Evolutionary conservation across 2,113 vertebrate species (phyloP), one percentile per base, ranked within the genome.

Genomic region (Mus spicilegus): DNA sequence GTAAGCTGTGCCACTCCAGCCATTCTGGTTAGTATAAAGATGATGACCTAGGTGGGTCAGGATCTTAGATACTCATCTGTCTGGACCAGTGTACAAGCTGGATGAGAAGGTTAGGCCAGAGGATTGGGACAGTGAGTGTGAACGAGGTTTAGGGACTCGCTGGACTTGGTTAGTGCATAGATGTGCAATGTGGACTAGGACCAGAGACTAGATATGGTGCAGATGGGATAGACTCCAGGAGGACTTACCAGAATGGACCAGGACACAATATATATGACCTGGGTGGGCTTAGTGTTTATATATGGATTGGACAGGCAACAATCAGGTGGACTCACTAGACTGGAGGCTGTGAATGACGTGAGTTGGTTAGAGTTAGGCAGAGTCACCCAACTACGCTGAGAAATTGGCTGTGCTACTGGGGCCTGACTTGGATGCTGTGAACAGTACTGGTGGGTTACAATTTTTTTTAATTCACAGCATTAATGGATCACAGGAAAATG

Each of bases 61-160:
- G 33, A 36, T 22, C 9, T 56, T 56, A 33, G 28, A 54, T 51
- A 54, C 17, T 56, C 33, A 80, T 51, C 77, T 54, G 30, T 7
- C 33, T n/a, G 33, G 51, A 19, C 19, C 51, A n/a, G 33, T 11
- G 4, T 22, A 22, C 17, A 81, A 58, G 5, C 19, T n/a, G 36
- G 56, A 20, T n/a, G 78, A 58, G 78, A 20, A n/a, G 51, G 19
- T 81, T 81, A 56, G 78, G 10, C 11, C 4, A 24, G 33, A 24
- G 16, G 10, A 36, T n/a, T 56, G 33, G 19, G 10, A 13, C 3
- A 2, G 19, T n/a, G 54, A n/a, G 2, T 3, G 0, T 58, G 54
- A 54, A 58, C 5, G 12, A 58, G 54, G 36, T n/a, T 20, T 19
- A 81, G 51, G 33, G 33, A 81, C 78, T 58, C 19, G n/a, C 19